Conservation (phyloP, 2,888 invertebrate species). For the Automeris io region DNA sequence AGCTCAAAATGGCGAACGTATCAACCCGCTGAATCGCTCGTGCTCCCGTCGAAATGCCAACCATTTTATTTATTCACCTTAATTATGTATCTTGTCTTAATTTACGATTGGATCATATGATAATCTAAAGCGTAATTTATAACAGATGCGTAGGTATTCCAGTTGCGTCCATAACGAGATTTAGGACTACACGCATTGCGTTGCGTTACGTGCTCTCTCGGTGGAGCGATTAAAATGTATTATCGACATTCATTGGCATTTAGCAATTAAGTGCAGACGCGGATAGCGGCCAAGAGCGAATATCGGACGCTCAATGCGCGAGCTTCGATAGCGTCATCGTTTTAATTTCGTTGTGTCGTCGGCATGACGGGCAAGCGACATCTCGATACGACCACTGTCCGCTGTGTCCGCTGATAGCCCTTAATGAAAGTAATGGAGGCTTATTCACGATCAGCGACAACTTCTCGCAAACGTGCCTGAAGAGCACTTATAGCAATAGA, state of each 20-base stretch:
- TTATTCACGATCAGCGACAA: conserved; percentile 68
- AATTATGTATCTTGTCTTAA: conserved; percentile 78
- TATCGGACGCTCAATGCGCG: conserved; percentile 48
- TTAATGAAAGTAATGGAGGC: conserved; percentile 76
- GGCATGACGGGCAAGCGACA: conserved; percentile 67
- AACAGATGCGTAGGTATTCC: conserved; percentile 71
- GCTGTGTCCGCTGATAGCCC: conserved; percentile 56
- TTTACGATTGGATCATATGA: conserved; percentile 78
- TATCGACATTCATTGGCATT: conserved; percentile 69
- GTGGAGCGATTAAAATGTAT: conserved; percentile 61
- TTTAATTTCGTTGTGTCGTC: conserved; percentile 71
- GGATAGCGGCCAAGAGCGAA: conserved; percentile 34
- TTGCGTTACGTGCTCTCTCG: conserved; percentile 39
- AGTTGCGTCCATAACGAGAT: conserved; percentile 73
- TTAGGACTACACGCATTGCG: conserved; percentile 67
- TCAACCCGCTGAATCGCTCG: conserved; percentile 65
- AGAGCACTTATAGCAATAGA: conserved; percentile 59
- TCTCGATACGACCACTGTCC: conserved; percentile 68
- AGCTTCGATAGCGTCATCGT: conserved; percentile 70
- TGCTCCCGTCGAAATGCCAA: conserved; percentile 77
- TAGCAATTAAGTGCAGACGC: conserved; percentile 65
- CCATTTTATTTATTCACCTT: conserved; percentile 77
- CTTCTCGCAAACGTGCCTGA: conserved; percentile 38
- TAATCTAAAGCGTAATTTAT: conserved; percentile 74
- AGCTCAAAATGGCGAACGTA: conserved; percentile 67